These are phyloP conservation scores for Cephalotes varians DNA, from an alignment of 2,888 invertebrate species.

Conservation along the genomic window DNA sequence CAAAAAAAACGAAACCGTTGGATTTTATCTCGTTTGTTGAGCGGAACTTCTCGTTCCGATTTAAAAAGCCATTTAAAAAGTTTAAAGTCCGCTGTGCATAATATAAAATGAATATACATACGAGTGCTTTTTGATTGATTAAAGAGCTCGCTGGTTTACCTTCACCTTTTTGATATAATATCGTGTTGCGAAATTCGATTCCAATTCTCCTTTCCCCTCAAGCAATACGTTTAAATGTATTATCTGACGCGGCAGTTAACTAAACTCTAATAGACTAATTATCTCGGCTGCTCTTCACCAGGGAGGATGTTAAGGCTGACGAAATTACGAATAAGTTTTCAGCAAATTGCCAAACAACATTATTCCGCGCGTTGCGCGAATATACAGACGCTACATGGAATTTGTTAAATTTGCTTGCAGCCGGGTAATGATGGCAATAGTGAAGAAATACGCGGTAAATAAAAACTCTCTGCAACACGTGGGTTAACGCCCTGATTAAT, in stretches of 20 bases:
- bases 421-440: slow-evolving; percentile 3
- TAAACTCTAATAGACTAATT: slow-evolving; percentile 60
- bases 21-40: not conserved
- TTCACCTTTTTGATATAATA: not conserved
- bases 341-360: slow-evolving; percentile 52
- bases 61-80: not conserved
- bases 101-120: not conserved
- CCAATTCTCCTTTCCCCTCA: not conserved
- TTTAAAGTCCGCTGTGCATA: not conserved
- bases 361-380: slow-evolving; percentile 39
- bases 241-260: slow-evolving; percentile 58
- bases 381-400: slow-evolving; percentile 9
- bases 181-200: slow-evolving; percentile 31
- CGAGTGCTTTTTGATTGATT: not conserved
- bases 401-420: slow-evolving; percentile 26
- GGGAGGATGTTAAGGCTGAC: slow-evolving; percentile 47
- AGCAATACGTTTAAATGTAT: slow-evolving; percentile 55
- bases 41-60: not conserved
- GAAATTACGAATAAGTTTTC: slow-evolving; percentile 57
- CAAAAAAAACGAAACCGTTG: not conserved
- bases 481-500: not conserved
- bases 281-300: slow-evolving; percentile 49
- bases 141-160: not conserved
- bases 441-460: not conserved
- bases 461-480: slow-evolving; percentile 12